phyloP scores from a whole-genome alignment of 2,888 invertebrate species.

The Drosophila flavopinicola region DNA sequence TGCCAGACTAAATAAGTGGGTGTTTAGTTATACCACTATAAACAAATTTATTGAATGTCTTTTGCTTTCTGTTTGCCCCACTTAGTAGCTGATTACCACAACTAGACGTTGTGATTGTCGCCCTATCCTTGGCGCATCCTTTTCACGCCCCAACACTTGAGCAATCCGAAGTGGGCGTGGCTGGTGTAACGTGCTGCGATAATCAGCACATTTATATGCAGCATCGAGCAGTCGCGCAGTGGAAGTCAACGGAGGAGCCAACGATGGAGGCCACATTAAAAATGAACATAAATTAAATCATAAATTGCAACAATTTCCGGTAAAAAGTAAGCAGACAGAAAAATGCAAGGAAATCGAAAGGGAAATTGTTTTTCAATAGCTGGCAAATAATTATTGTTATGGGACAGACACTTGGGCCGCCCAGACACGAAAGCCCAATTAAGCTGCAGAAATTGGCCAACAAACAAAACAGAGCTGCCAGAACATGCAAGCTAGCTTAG shows the following conservation, averaged over 20 bases:
- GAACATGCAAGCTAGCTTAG: not conserved
- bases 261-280: constrained; percentile 59
- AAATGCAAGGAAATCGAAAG: constrained; percentile 73
- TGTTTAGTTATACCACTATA: no score
- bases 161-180: constrained; percentile 25
- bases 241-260: constrained; percentile 25
- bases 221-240: constrained; percentile 44
- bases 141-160: constrained; percentile 24
- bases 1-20: no score
- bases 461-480: constrained; percentile 1
- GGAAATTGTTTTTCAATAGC: constrained; percentile 76
- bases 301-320: constrained; percentile 77
- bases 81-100: constrained; percentile 47
- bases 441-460: constrained; percentile 27
- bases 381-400: constrained; percentile 73
- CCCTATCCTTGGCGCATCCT: constrained; percentile 37
- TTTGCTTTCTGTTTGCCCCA: constrained; percentile 9
- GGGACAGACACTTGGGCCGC: constrained; percentile 29
- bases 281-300: constrained; percentile 77
- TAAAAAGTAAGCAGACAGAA: constrained; percentile 45
- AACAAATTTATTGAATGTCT: constrained; percentile 28
- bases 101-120: constrained; percentile 59
- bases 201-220: constrained; percentile 77
- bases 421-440: constrained; percentile 57
- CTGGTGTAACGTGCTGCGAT: constrained; percentile 35